A percentile compares a stretch with the other conserved stretches of the same genome.
Conservation (phyloP, 2,113 vertebrate genomes). For the Tinamus guttatus region DNA sequence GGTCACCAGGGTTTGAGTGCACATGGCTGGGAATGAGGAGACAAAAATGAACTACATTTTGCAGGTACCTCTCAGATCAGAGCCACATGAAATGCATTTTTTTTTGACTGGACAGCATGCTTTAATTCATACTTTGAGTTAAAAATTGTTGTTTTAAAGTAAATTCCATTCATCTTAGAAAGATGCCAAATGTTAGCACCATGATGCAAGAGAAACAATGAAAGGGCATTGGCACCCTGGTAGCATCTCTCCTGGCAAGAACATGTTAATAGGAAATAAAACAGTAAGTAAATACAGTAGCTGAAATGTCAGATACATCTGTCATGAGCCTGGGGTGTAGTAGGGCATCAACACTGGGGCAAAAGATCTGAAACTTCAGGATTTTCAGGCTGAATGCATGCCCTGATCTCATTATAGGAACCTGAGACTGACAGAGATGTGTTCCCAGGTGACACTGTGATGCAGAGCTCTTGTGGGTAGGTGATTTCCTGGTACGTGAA, state of each 20-base stretch:
- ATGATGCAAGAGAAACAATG: background rate
- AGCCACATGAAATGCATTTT: background rate
- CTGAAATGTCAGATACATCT: background rate
- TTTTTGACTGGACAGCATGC: fast-evolving
- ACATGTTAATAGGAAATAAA: background rate
- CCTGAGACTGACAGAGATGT: background rate
- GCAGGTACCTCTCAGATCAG: background rate
- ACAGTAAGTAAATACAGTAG: background rate
- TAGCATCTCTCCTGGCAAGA: background rate
- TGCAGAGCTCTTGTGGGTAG: background rate
- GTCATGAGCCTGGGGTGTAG: fast-evolving
- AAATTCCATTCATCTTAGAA: background rate
- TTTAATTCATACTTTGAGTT: background rate
- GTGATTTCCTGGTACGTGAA: background rate
- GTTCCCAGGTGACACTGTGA: background rate
- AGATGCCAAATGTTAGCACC: background rate
- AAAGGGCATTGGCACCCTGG: background rate
- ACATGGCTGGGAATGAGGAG: fast-evolving
- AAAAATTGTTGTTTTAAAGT: background rate
- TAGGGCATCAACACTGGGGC: background rate
- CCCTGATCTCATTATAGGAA: background rate
- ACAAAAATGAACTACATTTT: background rate
- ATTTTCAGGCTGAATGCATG: background rate
- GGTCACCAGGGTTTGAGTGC: background rate
- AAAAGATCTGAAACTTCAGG: background rate